These are phyloP conservation scores for Passer montanus DNA, from an alignment of 2,113 vertebrate species.

Conservation along the genomic window DNA sequence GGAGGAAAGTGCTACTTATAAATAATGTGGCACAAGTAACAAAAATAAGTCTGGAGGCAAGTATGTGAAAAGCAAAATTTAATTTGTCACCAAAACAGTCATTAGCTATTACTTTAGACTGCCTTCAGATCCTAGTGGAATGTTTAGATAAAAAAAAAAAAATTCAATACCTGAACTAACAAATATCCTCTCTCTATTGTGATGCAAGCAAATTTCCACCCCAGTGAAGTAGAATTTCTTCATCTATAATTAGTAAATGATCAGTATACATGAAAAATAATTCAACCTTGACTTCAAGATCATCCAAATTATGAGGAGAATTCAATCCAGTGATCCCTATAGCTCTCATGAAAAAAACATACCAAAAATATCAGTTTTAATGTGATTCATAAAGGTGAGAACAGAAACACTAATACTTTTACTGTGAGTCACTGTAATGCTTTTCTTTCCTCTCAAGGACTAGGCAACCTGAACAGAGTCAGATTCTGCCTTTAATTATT, in stretches of 20 bases:
- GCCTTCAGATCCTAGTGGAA: background rate
- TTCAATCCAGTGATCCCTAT: background rate
- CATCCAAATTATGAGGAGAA: background rate
- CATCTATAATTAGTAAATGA: background rate
- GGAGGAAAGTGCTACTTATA: background rate
- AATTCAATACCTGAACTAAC: background rate
- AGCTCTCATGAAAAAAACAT: background rate
- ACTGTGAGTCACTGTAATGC: background rate
- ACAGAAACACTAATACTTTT: background rate
- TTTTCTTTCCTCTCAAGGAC: background rate
- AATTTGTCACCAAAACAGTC: background rate
- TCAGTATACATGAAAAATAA: background rate
- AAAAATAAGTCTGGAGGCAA: background rate
- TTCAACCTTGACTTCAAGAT: background rate
- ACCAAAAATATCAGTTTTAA: background rate
- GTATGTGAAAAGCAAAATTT: background rate
- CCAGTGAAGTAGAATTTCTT: background rate
- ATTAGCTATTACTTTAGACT: background rate
- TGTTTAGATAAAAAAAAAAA: background rate
- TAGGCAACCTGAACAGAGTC: background rate
- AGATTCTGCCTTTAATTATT: background rate
- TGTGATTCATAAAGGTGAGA: background rate
- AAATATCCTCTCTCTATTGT: background rate
- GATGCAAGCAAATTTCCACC: background rate
- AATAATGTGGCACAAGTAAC: background rate